These are phyloP conservation scores for Eilema depressum DNA, from an alignment of 2,888 invertebrate species.

Conservation along the genomic window DNA sequence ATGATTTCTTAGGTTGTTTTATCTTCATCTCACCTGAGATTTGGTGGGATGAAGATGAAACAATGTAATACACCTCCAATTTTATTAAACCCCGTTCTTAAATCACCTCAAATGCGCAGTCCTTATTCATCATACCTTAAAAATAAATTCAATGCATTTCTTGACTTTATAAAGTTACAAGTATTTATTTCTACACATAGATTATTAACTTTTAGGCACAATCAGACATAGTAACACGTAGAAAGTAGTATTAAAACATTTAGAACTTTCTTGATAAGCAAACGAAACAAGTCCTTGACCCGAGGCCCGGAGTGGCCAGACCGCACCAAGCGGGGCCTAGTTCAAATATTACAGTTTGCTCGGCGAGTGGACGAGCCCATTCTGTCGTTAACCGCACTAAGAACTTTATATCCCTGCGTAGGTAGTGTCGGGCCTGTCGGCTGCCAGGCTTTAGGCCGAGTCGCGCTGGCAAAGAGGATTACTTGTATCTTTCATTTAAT, in stretches of 20 bases:
- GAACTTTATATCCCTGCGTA: constrained; percentile 6
- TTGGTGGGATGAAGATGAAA: too few relatives aligned
- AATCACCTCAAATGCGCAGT: too few relatives aligned
- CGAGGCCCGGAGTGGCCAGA: not conserved
- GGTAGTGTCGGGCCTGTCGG: not conserved
- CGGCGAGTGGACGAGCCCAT: not conserved
- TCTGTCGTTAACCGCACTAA: constrained; percentile 11
- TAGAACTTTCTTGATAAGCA: not conserved
- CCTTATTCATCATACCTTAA: too few relatives aligned
- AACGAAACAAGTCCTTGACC: not conserved
- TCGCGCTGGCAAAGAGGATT: constrained; percentile 11
- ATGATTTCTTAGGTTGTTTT: too few relatives aligned
- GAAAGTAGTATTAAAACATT: not conserved
- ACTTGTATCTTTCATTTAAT: constrained; percentile 23
- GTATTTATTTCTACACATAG: too few relatives aligned
- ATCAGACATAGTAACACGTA: not conserved
- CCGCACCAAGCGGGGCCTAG: not conserved
- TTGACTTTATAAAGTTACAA: too few relatives aligned
- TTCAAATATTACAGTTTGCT: constrained; percentile 6
- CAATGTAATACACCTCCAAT: too few relatives aligned
- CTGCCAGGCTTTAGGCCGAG: not conserved
- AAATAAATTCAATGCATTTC: too few relatives aligned
- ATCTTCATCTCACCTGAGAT: too few relatives aligned
- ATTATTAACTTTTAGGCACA: not conserved
- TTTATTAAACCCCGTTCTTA: too few relatives aligned